Evolutionary conservation across 2,797 vertebrate genomes (phyloP).

Genomic region (Mallotus villosus): DNA sequence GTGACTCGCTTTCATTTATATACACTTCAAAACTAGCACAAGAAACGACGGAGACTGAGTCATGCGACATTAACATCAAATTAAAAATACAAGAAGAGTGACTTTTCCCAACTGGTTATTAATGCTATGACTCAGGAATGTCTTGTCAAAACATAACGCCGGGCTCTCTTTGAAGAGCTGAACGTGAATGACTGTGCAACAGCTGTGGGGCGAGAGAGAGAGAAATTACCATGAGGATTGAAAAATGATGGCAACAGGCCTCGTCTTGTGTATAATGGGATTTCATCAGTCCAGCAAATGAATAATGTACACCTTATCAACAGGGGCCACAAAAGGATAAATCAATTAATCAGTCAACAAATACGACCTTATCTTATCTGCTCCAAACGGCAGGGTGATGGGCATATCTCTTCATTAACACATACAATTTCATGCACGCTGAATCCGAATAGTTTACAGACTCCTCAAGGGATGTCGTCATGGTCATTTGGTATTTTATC

Average conservation of each 20-base stretch:
- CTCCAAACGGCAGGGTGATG: not conserved
- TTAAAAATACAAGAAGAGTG: slow-evolving; percentile 10
- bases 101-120: slow-evolving; percentile 25
- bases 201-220: slow-evolving; percentile 8
- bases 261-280: slow-evolving; percentile 22
- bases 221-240: slow-evolving; percentile 17
- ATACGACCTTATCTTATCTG: not conserved
- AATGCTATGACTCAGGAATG: slow-evolving; percentile 22
- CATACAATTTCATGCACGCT: too few relatives aligned
- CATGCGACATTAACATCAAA: slow-evolving; percentile 23
- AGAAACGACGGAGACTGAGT: slow-evolving; percentile 9
- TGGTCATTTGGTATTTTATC: slow-evolving; percentile 50
- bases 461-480: slow-evolving; percentile 20
- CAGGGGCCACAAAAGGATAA: not conserved
- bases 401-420: too few relatives aligned
- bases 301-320: slow-evolving; percentile 25
- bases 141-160: slow-evolving; percentile 16
- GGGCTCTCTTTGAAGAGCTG: not conserved
- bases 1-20: not conserved
- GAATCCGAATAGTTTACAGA: not conserved
- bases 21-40: not conserved
- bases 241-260: slow-evolving; percentile 8
- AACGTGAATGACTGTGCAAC: not conserved
- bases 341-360: not conserved
- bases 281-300: slow-evolving; percentile 35